A percentile compares a stretch with the other conserved stretches of the same genome.
Conservation (phyloP, 2,113 vertebrate genomes). For the Scartelaos histophorus region DNA sequence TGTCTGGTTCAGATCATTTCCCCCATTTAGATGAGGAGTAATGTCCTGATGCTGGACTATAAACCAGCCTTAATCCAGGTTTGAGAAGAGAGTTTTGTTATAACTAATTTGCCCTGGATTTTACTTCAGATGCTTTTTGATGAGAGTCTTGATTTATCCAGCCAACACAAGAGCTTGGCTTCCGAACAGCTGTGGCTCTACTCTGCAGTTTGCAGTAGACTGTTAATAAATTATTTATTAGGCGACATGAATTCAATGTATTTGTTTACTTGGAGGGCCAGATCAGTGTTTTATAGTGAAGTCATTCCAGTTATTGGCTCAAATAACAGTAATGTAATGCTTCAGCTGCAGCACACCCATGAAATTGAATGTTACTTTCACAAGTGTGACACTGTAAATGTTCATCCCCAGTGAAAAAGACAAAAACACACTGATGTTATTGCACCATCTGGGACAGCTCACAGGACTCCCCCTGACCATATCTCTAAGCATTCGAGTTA, state of each 20-base stretch:
- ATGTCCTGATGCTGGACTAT: too few species aligned
- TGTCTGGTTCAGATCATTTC: too few species aligned
- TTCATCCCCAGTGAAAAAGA: constrained; percentile 19
- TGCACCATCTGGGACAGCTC: constrained; percentile 53
- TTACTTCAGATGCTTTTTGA: neutral
- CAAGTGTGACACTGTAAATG: constrained; percentile 4
- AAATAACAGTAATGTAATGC: constrained; percentile 23
- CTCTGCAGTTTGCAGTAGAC: neutral
- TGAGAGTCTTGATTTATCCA: neutral
- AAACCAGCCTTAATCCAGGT: too few species aligned
- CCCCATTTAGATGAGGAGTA: too few species aligned
- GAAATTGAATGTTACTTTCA: constrained; percentile 24
- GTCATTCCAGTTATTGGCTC: constrained; percentile 14
- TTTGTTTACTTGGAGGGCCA: constrained; percentile 11
- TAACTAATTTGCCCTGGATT: neutral
- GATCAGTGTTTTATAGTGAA: constrained; percentile 14
- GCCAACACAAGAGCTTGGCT: neutral
- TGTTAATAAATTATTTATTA: neutral
- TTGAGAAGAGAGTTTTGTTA: too few species aligned
- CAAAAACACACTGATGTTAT: constrained; percentile 21
- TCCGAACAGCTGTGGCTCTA: neutral
- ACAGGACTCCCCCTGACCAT: constrained; percentile 22
- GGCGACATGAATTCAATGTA: constrained; percentile 20
- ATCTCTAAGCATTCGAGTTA: constrained; percentile 44
- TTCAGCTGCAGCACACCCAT: constrained; percentile 35